Percentiles rank a stretch among this genome's conserved stretches.
phyloP scores from a whole-genome alignment of 2,888 invertebrate species.

The Drosophila falleni region DNA sequence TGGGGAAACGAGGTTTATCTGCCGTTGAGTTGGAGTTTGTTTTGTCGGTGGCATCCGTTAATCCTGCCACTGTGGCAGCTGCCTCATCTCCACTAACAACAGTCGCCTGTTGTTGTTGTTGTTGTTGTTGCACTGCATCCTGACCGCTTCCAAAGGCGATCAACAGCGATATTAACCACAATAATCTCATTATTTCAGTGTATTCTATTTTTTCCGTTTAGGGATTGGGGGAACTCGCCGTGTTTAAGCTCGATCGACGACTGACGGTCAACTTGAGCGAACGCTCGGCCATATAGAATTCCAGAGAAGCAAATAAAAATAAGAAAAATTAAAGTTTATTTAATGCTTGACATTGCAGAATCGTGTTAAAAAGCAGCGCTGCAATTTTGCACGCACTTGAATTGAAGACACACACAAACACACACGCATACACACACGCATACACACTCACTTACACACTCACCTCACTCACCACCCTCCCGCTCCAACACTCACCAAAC shows the following conservation, averaged over 20 bases:
- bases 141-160: slow-evolving; percentile 40
- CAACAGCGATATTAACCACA: slow-evolving; percentile 44
- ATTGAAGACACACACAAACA: not conserved
- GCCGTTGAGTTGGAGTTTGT: not conserved
- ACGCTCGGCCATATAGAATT: slow-evolving; percentile 78
- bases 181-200: slow-evolving; percentile 55
- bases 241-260: slow-evolving; percentile 55
- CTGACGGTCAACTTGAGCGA: slow-evolving; percentile 59
- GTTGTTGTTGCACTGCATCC: slow-evolving; percentile 21
- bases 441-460: not conserved
- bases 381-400: slow-evolving; percentile 55
- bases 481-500: not conserved
- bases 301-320: slow-evolving; percentile 22
- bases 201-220: too few species aligned
- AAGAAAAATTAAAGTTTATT: slow-evolving; percentile 4
- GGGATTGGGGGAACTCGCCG: slow-evolving; percentile 33
- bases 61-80: slow-evolving; percentile 14
- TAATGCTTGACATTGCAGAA: slow-evolving; percentile 46
- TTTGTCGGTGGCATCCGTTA: slow-evolving; percentile 8
- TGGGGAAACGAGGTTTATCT: slow-evolving; percentile 24
- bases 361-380: slow-evolving; percentile 47
- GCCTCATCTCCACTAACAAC: slow-evolving; percentile 24
- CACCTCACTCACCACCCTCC: not conserved
- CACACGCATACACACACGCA: not conserved
- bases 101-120: not conserved